phyloP scores from a whole-genome alignment of 2,888 invertebrate species.

The Drosophila paranaensis region DNA sequence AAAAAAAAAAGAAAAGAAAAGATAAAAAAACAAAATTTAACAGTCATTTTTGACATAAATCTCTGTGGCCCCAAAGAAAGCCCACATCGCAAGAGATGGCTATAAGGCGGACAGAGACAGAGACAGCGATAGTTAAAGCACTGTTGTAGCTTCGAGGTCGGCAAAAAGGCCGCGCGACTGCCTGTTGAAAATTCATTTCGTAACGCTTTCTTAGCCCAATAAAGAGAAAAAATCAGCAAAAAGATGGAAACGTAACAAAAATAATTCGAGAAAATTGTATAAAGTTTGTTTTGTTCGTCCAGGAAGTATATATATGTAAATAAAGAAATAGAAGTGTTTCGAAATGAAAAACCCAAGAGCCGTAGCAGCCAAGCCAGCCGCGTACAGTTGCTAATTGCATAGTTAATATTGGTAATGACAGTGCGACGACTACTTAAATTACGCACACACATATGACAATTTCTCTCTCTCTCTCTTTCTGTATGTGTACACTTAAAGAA shows the following conservation, averaged over 20 bases:
- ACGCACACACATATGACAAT: constrained; percentile 11
- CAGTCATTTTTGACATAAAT: constrained; percentile 60
- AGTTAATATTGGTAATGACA: constrained; percentile 39
- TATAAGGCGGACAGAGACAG: constrained; percentile 4
- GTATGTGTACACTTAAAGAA: constrained; percentile 17
- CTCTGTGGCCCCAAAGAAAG: constrained; percentile 50
- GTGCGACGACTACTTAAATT: constrained; percentile 28
- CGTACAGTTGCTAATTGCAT: constrained; percentile 57
- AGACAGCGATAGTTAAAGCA: constrained; percentile 1
- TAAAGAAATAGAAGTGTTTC: constrained; percentile 28
- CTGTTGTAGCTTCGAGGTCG: constrained; percentile 22
- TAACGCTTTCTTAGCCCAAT: constrained; percentile 73
- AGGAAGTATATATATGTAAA: constrained; percentile 48
- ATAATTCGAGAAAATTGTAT: constrained; percentile 39
- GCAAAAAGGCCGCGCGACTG: constrained; percentile 25
- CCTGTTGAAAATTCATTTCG: constrained; percentile 62
- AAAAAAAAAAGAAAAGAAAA: not conserved
- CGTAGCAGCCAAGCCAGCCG: constrained; percentile 38
- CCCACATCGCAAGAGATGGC: not conserved
- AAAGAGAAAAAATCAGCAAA: constrained; percentile 14
- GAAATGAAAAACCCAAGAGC: constrained; percentile 40
- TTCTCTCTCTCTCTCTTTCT: not conserved
- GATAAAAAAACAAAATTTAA: constrained; percentile 45
- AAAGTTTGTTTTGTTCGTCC: constrained; percentile 16
- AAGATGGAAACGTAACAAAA: constrained; percentile 1